Conservation (phyloP, 2,888 invertebrate species). For the Shargacucullia verbasci region DNA sequence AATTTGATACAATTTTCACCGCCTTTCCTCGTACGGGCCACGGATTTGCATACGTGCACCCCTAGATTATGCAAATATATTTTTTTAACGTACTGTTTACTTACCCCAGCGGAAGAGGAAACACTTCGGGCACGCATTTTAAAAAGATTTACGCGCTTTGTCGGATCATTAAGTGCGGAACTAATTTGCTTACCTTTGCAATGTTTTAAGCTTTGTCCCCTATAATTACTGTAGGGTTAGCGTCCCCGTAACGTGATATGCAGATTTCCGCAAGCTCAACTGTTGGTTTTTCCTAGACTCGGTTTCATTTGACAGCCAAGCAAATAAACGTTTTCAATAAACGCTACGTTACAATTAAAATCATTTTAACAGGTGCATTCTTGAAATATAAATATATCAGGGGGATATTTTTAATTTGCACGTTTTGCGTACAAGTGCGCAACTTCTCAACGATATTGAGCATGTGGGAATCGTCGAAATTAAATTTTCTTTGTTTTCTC, state of each 20-base stretch:
- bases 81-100: conserved; percentile 85
- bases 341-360: conserved; percentile 21
- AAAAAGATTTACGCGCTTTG: conserved; percentile 89
- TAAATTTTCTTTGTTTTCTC: conserved; percentile 88
- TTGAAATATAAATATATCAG: conserved; percentile 16
- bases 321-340: conserved; percentile 32
- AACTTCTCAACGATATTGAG: conserved; percentile 85
- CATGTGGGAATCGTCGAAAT: conserved; percentile 88
- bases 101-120: conserved; percentile 81
- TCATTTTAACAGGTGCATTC: conserved; percentile 15
- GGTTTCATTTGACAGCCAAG: conserved; percentile 33
- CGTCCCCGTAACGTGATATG: conserved; percentile 84
- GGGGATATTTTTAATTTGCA: conserved; percentile 73
- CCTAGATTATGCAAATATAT: conserved; percentile 86
- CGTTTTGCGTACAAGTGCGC: conserved; percentile 69
- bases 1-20: conserved; percentile 89
- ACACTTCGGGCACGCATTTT: conserved; percentile 84
- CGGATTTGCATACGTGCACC: conserved; percentile 85
- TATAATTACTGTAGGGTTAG: conserved; percentile 82
- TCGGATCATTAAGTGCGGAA: conserved; percentile 89
- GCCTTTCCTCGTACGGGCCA: conserved; percentile 81
- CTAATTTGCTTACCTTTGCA: conserved; percentile 89
- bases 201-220: conserved; percentile 86
- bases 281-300: conserved; percentile 69
- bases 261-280: conserved; percentile 73